Conservation (phyloP, 1,140 invertebrate genomes). For the Bombus consobrinus region DNA sequence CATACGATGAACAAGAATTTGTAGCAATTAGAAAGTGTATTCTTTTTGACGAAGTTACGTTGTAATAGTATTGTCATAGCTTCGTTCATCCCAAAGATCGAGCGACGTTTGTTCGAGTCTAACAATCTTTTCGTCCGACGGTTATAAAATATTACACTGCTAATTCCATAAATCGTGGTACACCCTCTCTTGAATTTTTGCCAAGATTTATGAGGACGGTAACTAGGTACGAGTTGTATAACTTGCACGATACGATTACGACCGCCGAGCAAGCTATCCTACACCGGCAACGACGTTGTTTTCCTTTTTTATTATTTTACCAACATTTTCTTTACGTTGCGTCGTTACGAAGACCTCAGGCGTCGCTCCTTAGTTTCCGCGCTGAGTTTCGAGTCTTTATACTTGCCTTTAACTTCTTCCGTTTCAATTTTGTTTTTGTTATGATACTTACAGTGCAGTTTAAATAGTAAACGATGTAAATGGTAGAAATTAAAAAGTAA, state of each 20-base stretch:
- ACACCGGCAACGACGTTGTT: neutral
- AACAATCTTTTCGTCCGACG: neutral
- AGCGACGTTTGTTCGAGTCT: neutral
- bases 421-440: neutral
- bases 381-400: neutral
- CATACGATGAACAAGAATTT: no score
- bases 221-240: constrained; percentile 32
- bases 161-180: constrained; percentile 34
- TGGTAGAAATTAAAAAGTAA: no score
- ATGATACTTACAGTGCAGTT: no score
- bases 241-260: constrained; percentile 28
- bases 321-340: neutral
- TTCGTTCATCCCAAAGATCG: neutral
- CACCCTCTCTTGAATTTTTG: constrained; percentile 28
- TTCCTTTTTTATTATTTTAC: neutral
- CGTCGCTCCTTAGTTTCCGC: neutral
- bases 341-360: neutral
- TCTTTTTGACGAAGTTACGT: neutral
- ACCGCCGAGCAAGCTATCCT: neutral
- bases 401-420: neutral
- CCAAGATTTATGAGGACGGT: constrained; percentile 37
- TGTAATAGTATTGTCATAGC: neutral
- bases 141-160: constrained; percentile 12
- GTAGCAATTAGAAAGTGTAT: neutral
- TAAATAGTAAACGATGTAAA: no score